Evolutionary conservation across 2,888 invertebrate species (phyloP), one percentile per base, ranked within the genome.

Genomic region (Catocala nupta): DNA sequence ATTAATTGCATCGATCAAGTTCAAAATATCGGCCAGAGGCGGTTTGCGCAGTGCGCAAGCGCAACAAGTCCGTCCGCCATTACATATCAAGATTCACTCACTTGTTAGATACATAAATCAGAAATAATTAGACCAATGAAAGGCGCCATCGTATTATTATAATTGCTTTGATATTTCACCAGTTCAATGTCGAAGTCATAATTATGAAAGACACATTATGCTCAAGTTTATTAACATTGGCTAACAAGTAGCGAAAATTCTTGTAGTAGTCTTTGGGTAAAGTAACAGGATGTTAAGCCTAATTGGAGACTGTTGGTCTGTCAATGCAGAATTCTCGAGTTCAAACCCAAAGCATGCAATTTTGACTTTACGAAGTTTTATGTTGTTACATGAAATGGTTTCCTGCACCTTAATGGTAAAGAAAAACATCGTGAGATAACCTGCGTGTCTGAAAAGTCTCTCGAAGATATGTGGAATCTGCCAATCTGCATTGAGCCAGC

Each of bases 121-220:
- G 25, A 13, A 44, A 45, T 51, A 58, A 58, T 51, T 45, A 58
- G 44, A 43, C 43, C 13, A 51, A 43, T 50, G 25, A 54, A 16
- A 73, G 58, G 59, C 61, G 68, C 60, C 55, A 68, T 13, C 45
- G 0, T 25, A 25, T 48, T 57, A 69, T 73, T 47, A 64, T 45
- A 56, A 13, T 74, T 56, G 55, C 34, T 50, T 57, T 73, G 71
- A 73, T 64, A 62, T 74, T 73, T 75, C 11, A 34, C 58, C 47
- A 48, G 33, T 11, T 59, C 54, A 66, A 70, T 62, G 70, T 59
- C 50, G 36, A 62, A 47, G 34, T n/a, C 61, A 47, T 60, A 33
- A 42, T 60, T 54, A n/a, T 3, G 59, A 50, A 55, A 54, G 13
- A 0, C 9, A 42, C 8, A 8, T 44, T 34, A 45, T 16, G 16